Evolutionary conservation across 2,888 invertebrate species (phyloP), one percentile per base, ranked within the genome.

Genomic region (Tinea pellionella): DNA sequence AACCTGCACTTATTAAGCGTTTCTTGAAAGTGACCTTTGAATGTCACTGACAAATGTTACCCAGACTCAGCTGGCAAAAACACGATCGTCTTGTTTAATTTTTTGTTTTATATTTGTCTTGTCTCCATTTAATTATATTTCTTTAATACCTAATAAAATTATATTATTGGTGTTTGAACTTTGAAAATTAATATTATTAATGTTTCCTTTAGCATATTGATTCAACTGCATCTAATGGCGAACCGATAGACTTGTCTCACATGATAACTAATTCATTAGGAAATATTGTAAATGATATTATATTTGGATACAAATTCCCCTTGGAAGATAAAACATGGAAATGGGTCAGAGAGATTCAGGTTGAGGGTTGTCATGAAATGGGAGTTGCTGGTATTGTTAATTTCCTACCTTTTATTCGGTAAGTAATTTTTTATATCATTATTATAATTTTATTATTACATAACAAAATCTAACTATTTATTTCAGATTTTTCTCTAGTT

Each of bases 301-400:
- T 96, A 15, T 94, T 95, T 69, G 96, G 96, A 0, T 89, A 89
- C 67, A 90, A 89, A 65, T 96, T 91, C 75, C 79, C 88, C 1
- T 86, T 89, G 59, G 85, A 93, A 61, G 93, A 96, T 71, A 85
- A 89, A 68, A 91, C 91, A 6, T 96, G 96, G 95, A 83, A 81
- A 61, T 94, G 94, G 90, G 80, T 96, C 61, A 90, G 93, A 68
- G 81, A 91, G 66, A 83, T 94, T 59, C 94, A 96, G 75, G 95
- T 95, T 71, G 94, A 95, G 74, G 96, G 96, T 0, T 91, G 93
- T 58, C 93, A 94, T 71, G 89, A 92, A 67, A 93, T 96, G 71
- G 95, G 95, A 0, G 90, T 96, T 1, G 92, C 95, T 0, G 95
- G 94, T 1, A 90, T 93, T 11, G 88, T 96, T 1, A 96, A 96